These are phyloP conservation scores for Oreotrochilus melanogaster DNA, from an alignment of 2,113 vertebrate genomes.

Conservation along the genomic window DNA sequence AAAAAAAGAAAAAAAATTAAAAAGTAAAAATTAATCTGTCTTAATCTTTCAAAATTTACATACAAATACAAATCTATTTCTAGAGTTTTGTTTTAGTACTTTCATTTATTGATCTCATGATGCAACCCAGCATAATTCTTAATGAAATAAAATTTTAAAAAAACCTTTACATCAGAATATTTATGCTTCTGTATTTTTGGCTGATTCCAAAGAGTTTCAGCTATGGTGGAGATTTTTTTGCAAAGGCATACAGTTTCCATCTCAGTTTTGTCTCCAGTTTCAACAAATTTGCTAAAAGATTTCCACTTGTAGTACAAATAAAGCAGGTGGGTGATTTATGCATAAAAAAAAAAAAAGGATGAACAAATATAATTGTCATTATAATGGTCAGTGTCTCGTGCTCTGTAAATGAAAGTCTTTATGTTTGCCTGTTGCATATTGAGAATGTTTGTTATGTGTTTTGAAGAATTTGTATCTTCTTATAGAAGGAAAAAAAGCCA, in stretches of 20 bases:
- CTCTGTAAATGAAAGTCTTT: neutral
- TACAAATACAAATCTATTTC: neutral
- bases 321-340: neutral
- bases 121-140: neutral
- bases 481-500: neutral
- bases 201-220: neutral
- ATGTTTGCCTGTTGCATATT: neutral
- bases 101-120: neutral
- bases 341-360: neutral
- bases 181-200: neutral
- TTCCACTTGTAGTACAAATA: neutral
- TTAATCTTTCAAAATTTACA: neutral
- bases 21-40: neutral
- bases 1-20: neutral
- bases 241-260: neutral
- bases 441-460: neutral
- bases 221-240: neutral
- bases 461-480: neutral
- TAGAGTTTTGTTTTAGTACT: neutral
- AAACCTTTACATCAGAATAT: neutral
- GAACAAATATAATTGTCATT: neutral
- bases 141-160: neutral
- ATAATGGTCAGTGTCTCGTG: neutral
- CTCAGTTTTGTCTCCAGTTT: neutral
- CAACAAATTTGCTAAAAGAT: neutral